Percentiles rank a stretch among this genome's conserved stretches.
Conservation (phyloP, 1,140 invertebrate genomes). For the Hylaeus volcanicus region DNA sequence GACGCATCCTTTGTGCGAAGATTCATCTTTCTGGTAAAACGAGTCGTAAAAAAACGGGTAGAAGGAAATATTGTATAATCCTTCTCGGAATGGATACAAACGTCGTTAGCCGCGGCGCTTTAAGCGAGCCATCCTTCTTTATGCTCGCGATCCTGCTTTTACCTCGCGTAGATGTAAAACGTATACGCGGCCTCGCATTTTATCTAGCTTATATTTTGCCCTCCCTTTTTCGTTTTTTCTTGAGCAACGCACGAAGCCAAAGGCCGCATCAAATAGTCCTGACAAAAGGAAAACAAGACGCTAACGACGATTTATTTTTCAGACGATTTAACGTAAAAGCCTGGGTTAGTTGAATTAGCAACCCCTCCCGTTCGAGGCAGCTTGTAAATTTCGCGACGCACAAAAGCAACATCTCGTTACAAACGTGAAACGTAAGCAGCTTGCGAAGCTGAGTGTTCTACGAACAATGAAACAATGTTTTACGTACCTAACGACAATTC, state of each 20-base stretch:
- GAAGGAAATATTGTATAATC: not conserved
- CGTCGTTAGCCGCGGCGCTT: slow-evolving; percentile 23
- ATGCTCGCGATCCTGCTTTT: not conserved
- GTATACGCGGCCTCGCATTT: not conserved
- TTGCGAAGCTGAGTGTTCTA: too few relatives aligned
- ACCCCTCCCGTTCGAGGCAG: not conserved
- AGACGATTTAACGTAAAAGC: not conserved
- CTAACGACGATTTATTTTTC: slow-evolving; percentile 8
- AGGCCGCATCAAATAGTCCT: not conserved
- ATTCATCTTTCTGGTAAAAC: not conserved
- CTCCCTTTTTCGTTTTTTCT: too few relatives aligned
- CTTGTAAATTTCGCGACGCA: too few relatives aligned
- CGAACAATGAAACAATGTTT: too few relatives aligned
- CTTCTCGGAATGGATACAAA: slow-evolving; percentile 4
- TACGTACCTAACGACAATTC: too few relatives aligned
- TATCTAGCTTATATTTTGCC: not conserved
- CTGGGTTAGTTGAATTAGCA: not conserved
- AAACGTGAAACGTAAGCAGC: too few relatives aligned
- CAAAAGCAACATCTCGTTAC: not conserved
- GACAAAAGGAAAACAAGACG: not conserved
- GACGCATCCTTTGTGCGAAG: too few relatives aligned
- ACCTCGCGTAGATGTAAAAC: not conserved
- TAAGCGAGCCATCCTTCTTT: slow-evolving; percentile 4
- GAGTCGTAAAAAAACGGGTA: not conserved
- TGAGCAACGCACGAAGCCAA: not conserved